Base-by-base conservation (phyloP, 2,888 invertebrate genomes). In the Halocaridina rubra region DNA sequence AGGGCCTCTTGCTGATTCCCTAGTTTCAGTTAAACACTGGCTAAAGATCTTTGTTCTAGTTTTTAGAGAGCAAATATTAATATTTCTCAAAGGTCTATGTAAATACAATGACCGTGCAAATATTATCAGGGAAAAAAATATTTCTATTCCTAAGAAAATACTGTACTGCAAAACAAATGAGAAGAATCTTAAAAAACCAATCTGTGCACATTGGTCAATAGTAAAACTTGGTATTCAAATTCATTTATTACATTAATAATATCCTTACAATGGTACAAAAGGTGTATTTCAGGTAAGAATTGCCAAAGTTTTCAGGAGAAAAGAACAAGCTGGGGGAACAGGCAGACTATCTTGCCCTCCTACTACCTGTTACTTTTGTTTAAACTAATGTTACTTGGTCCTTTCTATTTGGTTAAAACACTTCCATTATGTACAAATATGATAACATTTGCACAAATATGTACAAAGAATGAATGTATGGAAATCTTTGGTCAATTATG, bases 241-340 rank as follows among this genome's bases (percentile, higher is more conserved):
- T 84, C 79, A 64, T 84, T 84, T 80, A 84, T 84, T 84, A 84
- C 84, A 84, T 84, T 76, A 80, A 84, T 80, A 71, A 79, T 84
- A 75, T 84, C 75, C 84, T 84, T 84, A 84, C 84, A 79, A 71
- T 84, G 84, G 84, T 84, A 84, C 80, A 84, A 84, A 84, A 84
- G 80, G 84, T 84, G 80, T 84, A 79, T 67, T 84, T 84, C 80
- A 74, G 84, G 84, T 80, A 79, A 84, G 84, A 84, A 79, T 84
- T 74, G 72, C 84, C 84, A 80, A 84, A 81, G 79, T 80, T 79
- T 80, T 84, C 79, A 46, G 74, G 67, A 84, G 79, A 84, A 79
- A 61, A 79, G 79, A 78, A 84, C 82, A 77, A 57, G 27, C 78
- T 77, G 77, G 78, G n/a, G 53, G 82, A 71, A 84, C 22, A 78